Evolutionary conservation across 2,797 vertebrate species (phyloP), one percentile per base, ranked within the genome.

Genomic region (Orestias chungarensis): DNA sequence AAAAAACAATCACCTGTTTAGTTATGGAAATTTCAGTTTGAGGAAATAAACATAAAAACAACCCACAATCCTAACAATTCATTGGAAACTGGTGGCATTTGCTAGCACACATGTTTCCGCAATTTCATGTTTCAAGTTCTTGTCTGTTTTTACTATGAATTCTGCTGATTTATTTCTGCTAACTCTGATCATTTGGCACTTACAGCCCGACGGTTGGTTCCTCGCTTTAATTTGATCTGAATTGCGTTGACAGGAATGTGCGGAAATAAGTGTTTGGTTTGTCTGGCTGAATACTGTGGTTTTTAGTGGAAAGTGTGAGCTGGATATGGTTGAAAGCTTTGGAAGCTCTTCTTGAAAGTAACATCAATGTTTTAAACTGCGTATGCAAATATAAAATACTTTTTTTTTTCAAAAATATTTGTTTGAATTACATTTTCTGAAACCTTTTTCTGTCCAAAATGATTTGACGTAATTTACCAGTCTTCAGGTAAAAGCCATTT

Each of bases 1-100:
- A n/a, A 54, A 38, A 55, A 66, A 46, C 9, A 25, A 44, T 5
- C 3, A 33, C 6, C 23, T 40, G 0, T 15, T 20, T 9, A 27
- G 12, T 3, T 1, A 76, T 68, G 66, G 50, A 82, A 82, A 76
- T 38, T 83, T 42, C 47, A 62, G 4, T 66, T 10, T 71, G 33
- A 62, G 71, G 59, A 84, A 85, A 75, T 20, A 33, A 0, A 35
- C 25, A 74, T 59, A 74, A 64, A 68, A 49, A 20, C 0, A 49
- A 50, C n/a, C 25, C 25, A 42, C 80, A 68, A 12, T 25, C 2
- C 62, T 4, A 59, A 69, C 7, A 15, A 47, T 38, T 57, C 12
- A n/a, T 10, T 25, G 33, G 40, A 57, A 46, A 61, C 17, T 4
- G 33, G 50, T 64, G 42, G 15, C 65, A 62, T 70, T 46, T 23